Conservation (phyloP, 2,113 vertebrate genomes). For the Miniopterus natalensis region DNA sequence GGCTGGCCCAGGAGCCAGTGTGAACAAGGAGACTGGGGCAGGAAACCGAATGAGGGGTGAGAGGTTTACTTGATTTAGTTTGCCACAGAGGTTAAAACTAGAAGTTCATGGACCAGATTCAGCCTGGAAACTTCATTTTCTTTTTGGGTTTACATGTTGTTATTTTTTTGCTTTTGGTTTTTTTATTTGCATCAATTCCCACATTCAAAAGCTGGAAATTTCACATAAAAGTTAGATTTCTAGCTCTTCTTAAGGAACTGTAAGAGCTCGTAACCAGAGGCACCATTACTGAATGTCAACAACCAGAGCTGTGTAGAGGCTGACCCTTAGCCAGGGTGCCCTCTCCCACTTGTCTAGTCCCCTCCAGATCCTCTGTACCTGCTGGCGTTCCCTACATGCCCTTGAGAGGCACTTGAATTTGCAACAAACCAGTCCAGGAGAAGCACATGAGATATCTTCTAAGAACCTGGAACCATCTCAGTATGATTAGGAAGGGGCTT, state of each 20-base stretch:
- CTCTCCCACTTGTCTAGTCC: background rate
- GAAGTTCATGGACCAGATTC: background rate
- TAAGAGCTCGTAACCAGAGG: background rate
- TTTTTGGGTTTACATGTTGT: background rate
- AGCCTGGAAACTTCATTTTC: background rate
- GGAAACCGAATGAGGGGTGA: background rate
- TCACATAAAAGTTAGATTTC: background rate
- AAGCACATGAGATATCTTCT: background rate
- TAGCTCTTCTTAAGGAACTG: background rate
- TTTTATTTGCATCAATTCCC: background rate
- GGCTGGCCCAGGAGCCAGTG: background rate
- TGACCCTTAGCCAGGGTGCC: fast-evolving
- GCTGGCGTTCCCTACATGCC: background rate
- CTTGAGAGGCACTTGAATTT: background rate
- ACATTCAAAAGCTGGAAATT: background rate
- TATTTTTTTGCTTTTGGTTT: background rate
- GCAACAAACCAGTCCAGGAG: constrained; percentile 11
- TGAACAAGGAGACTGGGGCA: background rate
- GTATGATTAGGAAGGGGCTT: background rate
- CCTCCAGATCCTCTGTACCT: background rate
- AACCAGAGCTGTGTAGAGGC: background rate
- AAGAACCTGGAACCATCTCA: constrained; percentile 33
- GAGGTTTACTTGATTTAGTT: background rate
- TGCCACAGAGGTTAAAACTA: background rate
- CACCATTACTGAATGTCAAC: background rate